These are phyloP conservation scores for Podotricha telesiphe DNA, from an alignment of 2,888 invertebrate genomes.

Conservation along the genomic window DNA sequence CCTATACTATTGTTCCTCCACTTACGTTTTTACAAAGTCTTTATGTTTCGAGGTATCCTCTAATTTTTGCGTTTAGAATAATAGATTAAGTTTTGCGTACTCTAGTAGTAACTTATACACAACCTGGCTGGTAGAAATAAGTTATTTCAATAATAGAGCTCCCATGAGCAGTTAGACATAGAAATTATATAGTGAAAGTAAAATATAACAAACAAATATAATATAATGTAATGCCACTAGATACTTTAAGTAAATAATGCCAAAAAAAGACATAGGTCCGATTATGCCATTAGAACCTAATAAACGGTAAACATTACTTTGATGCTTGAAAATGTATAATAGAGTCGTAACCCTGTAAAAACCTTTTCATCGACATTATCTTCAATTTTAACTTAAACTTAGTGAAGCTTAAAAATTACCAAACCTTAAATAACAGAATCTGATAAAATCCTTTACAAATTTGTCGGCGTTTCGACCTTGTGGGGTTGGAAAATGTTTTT, in stretches of 20 bases:
- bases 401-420: slow-evolving; percentile 26
- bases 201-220: not conserved
- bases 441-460: slow-evolving; percentile 25
- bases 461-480: slow-evolving; percentile 10
- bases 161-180: not conserved
- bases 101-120: too few species aligned
- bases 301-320: not conserved
- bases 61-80: too few species aligned
- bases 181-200: not conserved
- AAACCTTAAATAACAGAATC: slow-evolving; percentile 25
- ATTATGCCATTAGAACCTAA: not conserved
- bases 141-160: too few species aligned
- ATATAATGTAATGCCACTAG: not conserved
- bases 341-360: slow-evolving; percentile 6
- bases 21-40: too few species aligned
- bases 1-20: not conserved
- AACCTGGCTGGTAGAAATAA: too few species aligned
- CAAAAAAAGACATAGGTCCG: not conserved
- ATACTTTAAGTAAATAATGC: not conserved
- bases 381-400: slow-evolving; percentile 22
- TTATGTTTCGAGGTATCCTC: too few species aligned
- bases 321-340: slow-evolving; percentile 9
- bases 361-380: slow-evolving; percentile 18
- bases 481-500: slow-evolving; percentile 9
- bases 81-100: too few species aligned